Base-by-base conservation (phyloP, 2,797 vertebrate species). In the Paramormyrops hopkinsi region DNA sequence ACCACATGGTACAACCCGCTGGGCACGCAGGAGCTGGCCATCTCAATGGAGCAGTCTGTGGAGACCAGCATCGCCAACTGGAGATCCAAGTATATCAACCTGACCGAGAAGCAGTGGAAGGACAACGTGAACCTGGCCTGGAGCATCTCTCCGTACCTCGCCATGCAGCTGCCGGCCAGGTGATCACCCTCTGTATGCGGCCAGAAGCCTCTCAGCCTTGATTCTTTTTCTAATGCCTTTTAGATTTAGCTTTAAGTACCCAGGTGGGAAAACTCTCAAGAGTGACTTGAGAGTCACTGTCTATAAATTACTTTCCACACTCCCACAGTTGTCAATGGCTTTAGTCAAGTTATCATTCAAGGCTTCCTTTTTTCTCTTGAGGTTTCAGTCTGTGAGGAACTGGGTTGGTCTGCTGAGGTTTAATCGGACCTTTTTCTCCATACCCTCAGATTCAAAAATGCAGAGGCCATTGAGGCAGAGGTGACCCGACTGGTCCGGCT, bases 51-150 rank as follows among this genome's bases (percentile, higher is more conserved):
- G 91, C 98, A 97, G 93, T 96, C 97, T 0, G 98, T 98, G 89
- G 98, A 99, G 93, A 98, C 95, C 92, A 99, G 97, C 3, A 98
- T 99, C 2, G 96, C 97, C 79, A 99, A 99, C 94, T 99, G 97
- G 98, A 96, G 97, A 90, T 98, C 98, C 88, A 99, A 99, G 90
- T 99, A 99, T 91, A 97, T 97, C 93, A 97, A 96, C 91, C 95
- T 99, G 89, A 98, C 97, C 0, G 97, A 99, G 93, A 99, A 99
- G 92, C 98, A 99, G 76, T 99, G 98, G 98, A 99, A 99, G 86
- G 98, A 99, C 94, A 98, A 98, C 0, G 97, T 99, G n/a, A 98
- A 99, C 93, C 95, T 99, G 19, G 97, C 98, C 51, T 99, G 98
- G 98, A 97, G 95, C 93, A 99, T 99, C 90, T 97, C 98, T 1